Base-by-base conservation (phyloP, 2,113 vertebrate species). In the Thalassoma bifasciatum region DNA sequence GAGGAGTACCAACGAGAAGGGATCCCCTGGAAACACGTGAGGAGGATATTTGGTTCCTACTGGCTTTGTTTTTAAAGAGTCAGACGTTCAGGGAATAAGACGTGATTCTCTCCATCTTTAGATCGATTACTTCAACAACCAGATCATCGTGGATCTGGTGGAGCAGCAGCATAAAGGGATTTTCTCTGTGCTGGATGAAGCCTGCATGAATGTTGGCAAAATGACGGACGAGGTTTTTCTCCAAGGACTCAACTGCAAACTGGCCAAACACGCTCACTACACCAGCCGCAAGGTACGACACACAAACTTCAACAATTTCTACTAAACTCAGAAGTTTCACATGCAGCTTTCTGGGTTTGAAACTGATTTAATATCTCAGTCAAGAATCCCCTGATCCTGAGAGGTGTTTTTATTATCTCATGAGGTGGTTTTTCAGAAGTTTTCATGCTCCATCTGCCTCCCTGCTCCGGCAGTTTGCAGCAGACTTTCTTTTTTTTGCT, bases 41-140 rank as follows among this genome's bases (percentile, higher is more conserved):
- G 82, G 0, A 94, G 92, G 82, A 38, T n/a, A n/a, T 14, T n/a
- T 54, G 34, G 6, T n/a, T 37, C 66, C 23, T 40, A 23, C 17
- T 56, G 13, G 30, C 30, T 30, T 30, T 30, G 30, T 30, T 30
- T 30, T 30, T 30, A 30, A 30, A 30, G 30, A 30, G 3, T 56
- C 38, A 40, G 12, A 40, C 4, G 10, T 13, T 40, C 38, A 40
- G 12, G 38, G 10, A 40, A 40, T 40, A 11, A 40, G 9, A 40
- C 12, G 38, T 37, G 19, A 3, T 3, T 10, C 24, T 47, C 1
- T 17, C 17, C 8, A 6, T 58, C 23, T 19, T 67, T 21, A 99
- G 97, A 99, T 99, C 0, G 97, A 99, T 88, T 99, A 98, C 91
- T 98, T 99, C 86, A 99, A 99, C 90, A 99, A 99, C 64, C 97